Evolutionary conservation across 2,888 invertebrate genomes (phyloP).

Genomic region (Sesamia inferens): DNA sequence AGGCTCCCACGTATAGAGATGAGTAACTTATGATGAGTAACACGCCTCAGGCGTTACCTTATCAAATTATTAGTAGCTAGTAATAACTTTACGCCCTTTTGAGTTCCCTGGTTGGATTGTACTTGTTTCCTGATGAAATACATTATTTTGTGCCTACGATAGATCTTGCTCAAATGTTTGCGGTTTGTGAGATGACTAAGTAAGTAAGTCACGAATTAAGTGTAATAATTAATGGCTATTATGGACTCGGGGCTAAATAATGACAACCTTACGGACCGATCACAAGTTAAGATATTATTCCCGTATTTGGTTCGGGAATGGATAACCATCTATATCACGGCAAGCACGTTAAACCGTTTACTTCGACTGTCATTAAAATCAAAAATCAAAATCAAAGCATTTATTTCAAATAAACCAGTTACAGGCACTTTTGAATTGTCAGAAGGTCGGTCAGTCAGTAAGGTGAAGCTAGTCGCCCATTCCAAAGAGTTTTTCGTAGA

Average conservation of each 20-base stretch:
- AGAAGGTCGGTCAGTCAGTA: too few species aligned
- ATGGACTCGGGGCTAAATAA: neutral
- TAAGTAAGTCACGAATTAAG: neutral
- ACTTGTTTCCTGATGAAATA: constrained; percentile 16
- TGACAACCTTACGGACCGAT: neutral
- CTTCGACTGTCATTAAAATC: neutral
- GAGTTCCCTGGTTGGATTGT: neutral
- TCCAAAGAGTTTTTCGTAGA: too few species aligned
- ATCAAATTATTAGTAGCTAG: constrained; percentile 25
- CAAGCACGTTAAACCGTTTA: neutral
- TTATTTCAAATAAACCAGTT: too few species aligned
- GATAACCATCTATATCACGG: neutral
- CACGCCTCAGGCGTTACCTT: constrained; percentile 18
- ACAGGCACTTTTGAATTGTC: too few species aligned
- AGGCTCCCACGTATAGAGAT: constrained; percentile 26
- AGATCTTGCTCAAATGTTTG: constrained; percentile 13
- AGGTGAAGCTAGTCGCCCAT: too few species aligned
- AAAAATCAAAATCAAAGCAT: too few species aligned
- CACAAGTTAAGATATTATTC: neutral
- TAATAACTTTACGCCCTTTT: constrained; percentile 33
- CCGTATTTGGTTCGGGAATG: neutral
- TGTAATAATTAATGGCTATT: neutral
- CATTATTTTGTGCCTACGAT: neutral
- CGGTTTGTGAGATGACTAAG: neutral
- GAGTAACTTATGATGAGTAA: constrained; percentile 42